phyloP scores from a whole-genome alignment of 2,797 vertebrate genomes.

The Anabas testudineus region DNA sequence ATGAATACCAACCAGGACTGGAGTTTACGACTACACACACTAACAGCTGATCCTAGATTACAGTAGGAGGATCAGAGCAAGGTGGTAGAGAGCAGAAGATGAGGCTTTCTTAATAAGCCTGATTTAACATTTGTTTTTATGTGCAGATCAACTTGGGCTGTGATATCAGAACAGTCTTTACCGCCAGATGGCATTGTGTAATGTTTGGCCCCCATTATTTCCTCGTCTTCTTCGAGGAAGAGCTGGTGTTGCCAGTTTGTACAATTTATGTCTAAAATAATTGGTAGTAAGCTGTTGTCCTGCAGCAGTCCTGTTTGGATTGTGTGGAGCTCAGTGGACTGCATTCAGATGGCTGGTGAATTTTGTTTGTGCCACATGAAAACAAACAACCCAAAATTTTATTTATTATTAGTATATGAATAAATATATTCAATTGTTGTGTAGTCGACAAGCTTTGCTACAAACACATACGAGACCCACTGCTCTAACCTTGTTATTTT shows the following conservation, averaged over 20 bases:
- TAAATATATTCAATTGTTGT: neutral
- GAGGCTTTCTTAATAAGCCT: neutral
- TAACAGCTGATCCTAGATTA: slow-evolving; percentile 25
- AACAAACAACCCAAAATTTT: neutral
- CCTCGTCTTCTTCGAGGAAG: neutral
- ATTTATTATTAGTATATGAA: neutral
- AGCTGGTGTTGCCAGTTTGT: slow-evolving; percentile 9
- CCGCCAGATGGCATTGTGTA: slow-evolving; percentile 47
- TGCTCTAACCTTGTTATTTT: neutral
- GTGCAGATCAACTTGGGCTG: fast-evolving
- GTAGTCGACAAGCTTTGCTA: neutral
- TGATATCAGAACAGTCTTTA: neutral
- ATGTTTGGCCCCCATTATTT: neutral
- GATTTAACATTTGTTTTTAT: neutral
- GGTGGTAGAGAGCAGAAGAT: neutral
- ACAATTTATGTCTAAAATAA: slow-evolving; percentile 33
- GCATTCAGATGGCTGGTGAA: neutral
- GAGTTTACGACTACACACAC: slow-evolving; percentile 25
- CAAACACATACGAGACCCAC: neutral
- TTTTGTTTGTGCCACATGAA: neutral
- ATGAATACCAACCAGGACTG: slow-evolving; percentile 59
- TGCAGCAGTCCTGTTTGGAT: neutral
- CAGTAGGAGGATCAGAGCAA: slow-evolving; percentile 40
- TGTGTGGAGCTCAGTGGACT: slow-evolving; percentile 1
- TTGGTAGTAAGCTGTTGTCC: slow-evolving; percentile 11